Evolutionary conservation across 2,113 vertebrate genomes (phyloP), one percentile per base, ranked within the genome.

Genomic region (Raphicerus campestris): DNA sequence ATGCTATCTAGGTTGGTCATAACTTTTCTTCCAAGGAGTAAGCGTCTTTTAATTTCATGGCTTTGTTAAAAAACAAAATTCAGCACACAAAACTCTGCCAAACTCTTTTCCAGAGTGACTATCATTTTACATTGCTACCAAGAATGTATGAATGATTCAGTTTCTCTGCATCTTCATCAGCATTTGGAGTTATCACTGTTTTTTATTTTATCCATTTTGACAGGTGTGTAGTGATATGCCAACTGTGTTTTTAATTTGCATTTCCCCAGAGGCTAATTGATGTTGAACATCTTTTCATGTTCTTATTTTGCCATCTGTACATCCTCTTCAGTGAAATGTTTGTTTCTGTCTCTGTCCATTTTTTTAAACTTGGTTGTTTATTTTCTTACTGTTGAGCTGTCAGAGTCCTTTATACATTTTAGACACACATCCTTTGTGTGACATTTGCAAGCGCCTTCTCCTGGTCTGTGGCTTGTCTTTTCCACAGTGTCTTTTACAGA

Each of bases 121-220:
- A 6, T 26, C 60, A n/a, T 49, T n/a, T 55, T 8, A 26, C 35
- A 6, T 22, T 39, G 19, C 61, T 55, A 3, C 5, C 16, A 24
- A 83, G 61, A 28, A 10, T 1, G 6, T 6, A 9, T 19, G 22
- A 7, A 9, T 15, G 16, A 70, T 7, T 28, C 13, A 0, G 14
- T 85, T 70, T 88, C 39, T 60, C 70, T 6, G 30, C 78, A 20
- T 80, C 89, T 58, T 86, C 80, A 28, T 45, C 93, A 70, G 78
- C 85, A 53, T 35, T 73, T 51, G 45, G 10, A n/a, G 3, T 28
- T 51, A 45, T 85, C 42, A 0, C 49, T 60, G 13, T 26, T 81
- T 77, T 75, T 49, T 26, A 84, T 83, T 84, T 87, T 17, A 77
- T 56, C 61, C 14, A 4, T 39, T 89, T n/a, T 73, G 80, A 61